A percentile compares a stretch with the other conserved stretches of the same genome.
phyloP scores from a whole-genome alignment of 2,888 invertebrate species.

The Tiliacea aurago region DNA sequence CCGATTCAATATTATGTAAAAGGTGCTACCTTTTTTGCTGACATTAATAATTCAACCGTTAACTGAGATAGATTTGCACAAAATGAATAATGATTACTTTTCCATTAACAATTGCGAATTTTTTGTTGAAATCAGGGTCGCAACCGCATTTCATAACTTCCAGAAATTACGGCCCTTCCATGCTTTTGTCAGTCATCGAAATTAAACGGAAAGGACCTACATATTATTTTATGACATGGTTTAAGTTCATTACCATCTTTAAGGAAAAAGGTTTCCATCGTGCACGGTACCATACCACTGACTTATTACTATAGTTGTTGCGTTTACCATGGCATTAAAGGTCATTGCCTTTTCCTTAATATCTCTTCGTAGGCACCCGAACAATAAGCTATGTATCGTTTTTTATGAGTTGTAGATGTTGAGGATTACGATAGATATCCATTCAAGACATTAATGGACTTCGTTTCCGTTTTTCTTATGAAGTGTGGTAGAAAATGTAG shows the following conservation, averaged over 20 bases:
- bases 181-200: not conserved
- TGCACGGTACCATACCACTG: not conserved
- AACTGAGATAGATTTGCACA: conserved; percentile 11
- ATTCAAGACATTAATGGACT: not conserved
- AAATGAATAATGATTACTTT: conserved; percentile 36
- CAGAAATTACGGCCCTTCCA: not conserved
- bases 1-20: conserved; percentile 4
- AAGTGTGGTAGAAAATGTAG: not conserved
- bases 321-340: not conserved
- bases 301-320: not conserved
- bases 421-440: not conserved
- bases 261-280: not conserved
- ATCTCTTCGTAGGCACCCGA: not conserved
- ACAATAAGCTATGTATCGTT: not conserved
- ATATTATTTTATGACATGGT: not conserved
- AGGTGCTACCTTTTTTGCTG: conserved; percentile 11
- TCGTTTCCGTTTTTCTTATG: not conserved
- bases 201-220: not conserved
- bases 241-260: not conserved
- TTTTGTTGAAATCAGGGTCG: conserved; percentile 31
- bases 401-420: not conserved
- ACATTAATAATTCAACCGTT: conserved; percentile 28
- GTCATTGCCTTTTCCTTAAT: not conserved
- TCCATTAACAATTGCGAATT: not conserved
- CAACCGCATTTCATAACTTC: not conserved